A percentile compares a stretch with the other conserved stretches of the same genome.
phyloP scores from a whole-genome alignment of 2,888 invertebrate genomes.

The Osmoderma eremita region DNA sequence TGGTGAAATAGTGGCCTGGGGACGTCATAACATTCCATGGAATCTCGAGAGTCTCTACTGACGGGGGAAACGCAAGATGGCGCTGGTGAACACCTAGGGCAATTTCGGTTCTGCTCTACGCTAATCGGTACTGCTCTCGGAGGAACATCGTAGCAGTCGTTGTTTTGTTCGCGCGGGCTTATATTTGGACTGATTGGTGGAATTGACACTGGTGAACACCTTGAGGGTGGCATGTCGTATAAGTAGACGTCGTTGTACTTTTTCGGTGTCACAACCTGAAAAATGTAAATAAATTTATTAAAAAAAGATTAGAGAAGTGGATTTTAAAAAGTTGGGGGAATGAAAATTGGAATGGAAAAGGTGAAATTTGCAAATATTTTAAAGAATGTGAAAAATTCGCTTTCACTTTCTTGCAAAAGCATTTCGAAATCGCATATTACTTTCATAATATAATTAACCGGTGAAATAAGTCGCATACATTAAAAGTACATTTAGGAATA shows the following conservation, averaged over 20 bases:
- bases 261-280: slow-evolving; percentile 76
- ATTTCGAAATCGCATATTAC: too few relatives aligned
- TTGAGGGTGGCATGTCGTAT: slow-evolving; percentile 71
- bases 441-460: too few relatives aligned
- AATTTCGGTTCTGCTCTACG: slow-evolving; percentile 67
- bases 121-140: slow-evolving; percentile 70
- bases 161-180: slow-evolving; percentile 53
- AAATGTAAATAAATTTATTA: slow-evolving; percentile 43
- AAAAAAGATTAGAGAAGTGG: background rate
- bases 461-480: too few relatives aligned
- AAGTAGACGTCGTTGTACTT: slow-evolving; percentile 78
- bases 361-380: too few relatives aligned
- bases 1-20: slow-evolving; percentile 68
- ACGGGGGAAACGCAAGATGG: slow-evolving; percentile 63
- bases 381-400: too few relatives aligned
- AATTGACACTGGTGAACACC: slow-evolving; percentile 58
- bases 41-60: slow-evolving; percentile 56
- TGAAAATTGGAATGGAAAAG: too few relatives aligned
- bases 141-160: slow-evolving; percentile 71
- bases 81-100: slow-evolving; percentile 65
- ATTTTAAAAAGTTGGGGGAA: too few relatives aligned
- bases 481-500: too few relatives aligned
- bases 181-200: slow-evolving; percentile 58
- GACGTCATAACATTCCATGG: slow-evolving; percentile 70
- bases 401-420: background rate